These are phyloP conservation scores for Telenomus remus DNA, from an alignment of 1,140 invertebrate species.

Conservation along the genomic window DNA sequence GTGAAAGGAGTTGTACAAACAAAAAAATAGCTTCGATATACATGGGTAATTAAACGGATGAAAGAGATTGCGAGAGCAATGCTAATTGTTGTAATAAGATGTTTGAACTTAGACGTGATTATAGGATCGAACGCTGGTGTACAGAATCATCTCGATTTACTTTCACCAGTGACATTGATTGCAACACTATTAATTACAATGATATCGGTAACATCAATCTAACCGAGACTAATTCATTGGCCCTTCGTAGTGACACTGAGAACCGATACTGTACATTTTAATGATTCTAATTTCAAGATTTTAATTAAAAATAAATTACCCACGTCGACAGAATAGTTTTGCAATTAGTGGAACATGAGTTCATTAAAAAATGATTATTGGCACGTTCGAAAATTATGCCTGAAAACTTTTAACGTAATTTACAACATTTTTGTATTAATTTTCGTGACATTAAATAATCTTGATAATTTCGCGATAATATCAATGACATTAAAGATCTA, in stretches of 20 bases:
- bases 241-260: constrained; percentile 28
- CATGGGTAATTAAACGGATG: too few species aligned
- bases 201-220: constrained; percentile 50
- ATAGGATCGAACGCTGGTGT: background rate
- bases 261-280: constrained; percentile 23
- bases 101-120: constrained; percentile 22
- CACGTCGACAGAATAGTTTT: too few species aligned
- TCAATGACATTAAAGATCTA: constrained; percentile 26
- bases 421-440: too few species aligned
- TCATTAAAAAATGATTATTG: too few species aligned
- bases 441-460: background rate
- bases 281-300: constrained; percentile 17
- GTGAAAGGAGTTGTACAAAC: too few species aligned
- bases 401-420: too few species aligned
- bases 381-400: too few species aligned
- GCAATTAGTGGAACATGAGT: too few species aligned
- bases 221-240: constrained; percentile 39
- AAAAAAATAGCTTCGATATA: too few species aligned
- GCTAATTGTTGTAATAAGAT: constrained; percentile 9
- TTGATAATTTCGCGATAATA: background rate
- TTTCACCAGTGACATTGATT: constrained; percentile 55
- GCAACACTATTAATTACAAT: constrained; percentile 52
- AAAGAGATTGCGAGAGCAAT: too few species aligned
- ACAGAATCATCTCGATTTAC: constrained; percentile 41
- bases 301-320: background rate